These are phyloP conservation scores for Platysternon megacephalum DNA, from an alignment of 2,113 vertebrate genomes.

Conservation along the genomic window DNA sequence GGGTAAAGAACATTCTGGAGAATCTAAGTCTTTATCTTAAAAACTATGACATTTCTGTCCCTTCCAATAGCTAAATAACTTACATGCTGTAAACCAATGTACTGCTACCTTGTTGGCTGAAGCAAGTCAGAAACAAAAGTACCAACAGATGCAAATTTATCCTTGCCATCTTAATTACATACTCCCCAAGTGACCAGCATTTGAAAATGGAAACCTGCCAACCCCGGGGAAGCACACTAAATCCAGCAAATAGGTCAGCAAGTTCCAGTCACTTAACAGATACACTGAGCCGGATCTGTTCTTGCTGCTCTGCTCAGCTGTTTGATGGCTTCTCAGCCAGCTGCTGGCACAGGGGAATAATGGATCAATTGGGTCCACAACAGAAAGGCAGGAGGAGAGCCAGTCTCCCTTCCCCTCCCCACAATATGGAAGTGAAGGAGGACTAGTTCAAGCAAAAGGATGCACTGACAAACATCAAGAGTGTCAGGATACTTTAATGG, in stretches of 20 bases:
- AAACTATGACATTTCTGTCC: background rate
- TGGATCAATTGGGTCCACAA: background rate
- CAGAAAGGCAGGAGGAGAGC: background rate
- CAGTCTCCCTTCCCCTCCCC: background rate
- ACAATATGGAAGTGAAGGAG: background rate
- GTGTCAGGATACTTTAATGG: background rate
- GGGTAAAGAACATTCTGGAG: background rate
- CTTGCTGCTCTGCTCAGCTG: background rate
- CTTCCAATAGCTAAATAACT: background rate
- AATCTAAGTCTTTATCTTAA: background rate
- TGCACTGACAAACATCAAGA: background rate
- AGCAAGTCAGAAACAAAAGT: background rate
- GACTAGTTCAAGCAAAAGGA: background rate
- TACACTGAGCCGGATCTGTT: background rate
- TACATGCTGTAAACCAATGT: background rate
- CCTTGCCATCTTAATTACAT: background rate
- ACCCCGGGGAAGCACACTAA: background rate
- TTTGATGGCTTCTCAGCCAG: background rate
- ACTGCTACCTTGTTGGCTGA: background rate
- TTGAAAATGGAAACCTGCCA: background rate
- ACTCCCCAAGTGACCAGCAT: background rate
- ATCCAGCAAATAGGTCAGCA: background rate
- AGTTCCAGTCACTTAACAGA: background rate
- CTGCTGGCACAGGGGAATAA: background rate
- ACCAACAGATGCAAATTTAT: background rate